phyloP scores from a whole-genome alignment of 1,140 invertebrate genomes.

The Lycorma delicatula region DNA sequence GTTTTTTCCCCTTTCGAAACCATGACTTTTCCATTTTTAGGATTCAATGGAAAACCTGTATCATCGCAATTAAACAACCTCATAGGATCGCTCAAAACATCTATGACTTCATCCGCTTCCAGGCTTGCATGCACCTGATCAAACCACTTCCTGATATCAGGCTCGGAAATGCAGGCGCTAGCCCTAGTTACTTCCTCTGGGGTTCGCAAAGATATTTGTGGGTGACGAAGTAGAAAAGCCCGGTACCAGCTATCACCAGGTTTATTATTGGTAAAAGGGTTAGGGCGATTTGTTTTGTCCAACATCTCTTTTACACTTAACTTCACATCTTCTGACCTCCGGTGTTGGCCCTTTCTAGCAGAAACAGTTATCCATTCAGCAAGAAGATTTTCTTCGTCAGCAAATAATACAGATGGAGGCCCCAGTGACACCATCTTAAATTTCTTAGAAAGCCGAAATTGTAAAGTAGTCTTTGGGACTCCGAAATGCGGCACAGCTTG shows the following conservation, averaged over 20 bases:
- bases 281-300: constrained; percentile 10
- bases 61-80: constrained; percentile 22
- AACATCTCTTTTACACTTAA: constrained; percentile 3
- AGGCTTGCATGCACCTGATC: constrained; percentile 27
- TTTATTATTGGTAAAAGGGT: constrained; percentile 30
- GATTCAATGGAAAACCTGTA: constrained; percentile 12
- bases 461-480: constrained; percentile 3
- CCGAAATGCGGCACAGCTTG: neutral
- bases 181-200: constrained; percentile 27
- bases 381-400: constrained; percentile 1
- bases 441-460: constrained; percentile 4
- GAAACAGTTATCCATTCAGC: constrained; percentile 2
- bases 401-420: neutral
- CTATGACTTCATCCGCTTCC: constrained; percentile 13
- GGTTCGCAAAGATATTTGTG: constrained; percentile 22
- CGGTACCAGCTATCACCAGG: constrained; percentile 34
- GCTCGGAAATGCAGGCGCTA: constrained; percentile 25
- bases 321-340: constrained; percentile 4
- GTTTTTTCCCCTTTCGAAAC: constrained; percentile 6
- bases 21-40: constrained; percentile 9
- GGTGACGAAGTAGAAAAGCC: constrained; percentile 29
- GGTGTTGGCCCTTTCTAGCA: constrained; percentile 3
- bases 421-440: constrained; percentile 6
- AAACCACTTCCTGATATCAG: constrained; percentile 32
- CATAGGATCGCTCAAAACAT: constrained; percentile 21